These are phyloP conservation scores for Halcyon smyrnensis DNA, from an alignment of 2,797 vertebrate genomes.

Conservation along the genomic window DNA sequence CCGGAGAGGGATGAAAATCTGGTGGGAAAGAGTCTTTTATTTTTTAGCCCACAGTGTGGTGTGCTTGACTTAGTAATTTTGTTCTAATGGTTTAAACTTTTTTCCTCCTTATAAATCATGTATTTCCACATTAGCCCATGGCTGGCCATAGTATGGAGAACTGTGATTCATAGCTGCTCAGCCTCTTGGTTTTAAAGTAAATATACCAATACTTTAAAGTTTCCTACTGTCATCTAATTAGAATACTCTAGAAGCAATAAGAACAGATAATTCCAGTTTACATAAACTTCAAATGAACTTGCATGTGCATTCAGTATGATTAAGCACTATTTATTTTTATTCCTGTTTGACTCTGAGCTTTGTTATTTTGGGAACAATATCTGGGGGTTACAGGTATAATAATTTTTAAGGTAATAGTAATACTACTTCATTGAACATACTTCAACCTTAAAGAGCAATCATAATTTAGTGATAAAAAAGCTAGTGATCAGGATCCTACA, in stretches of 20 bases:
- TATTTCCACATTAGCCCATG: neutral
- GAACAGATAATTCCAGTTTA: neutral
- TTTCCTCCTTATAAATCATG: neutral
- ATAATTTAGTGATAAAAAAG: neutral
- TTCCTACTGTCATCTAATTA: neutral
- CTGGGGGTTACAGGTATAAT: neutral
- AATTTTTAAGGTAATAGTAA: neutral
- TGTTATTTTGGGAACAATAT: neutral
- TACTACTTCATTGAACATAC: neutral
- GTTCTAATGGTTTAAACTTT: neutral
- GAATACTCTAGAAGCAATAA: neutral
- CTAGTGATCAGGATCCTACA: neutral
- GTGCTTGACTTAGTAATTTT: neutral
- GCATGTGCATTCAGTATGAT: neutral
- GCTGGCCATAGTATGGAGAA: neutral
- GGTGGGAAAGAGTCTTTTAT: neutral
- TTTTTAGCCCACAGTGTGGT: neutral
- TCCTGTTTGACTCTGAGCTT: neutral
- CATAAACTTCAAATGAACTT: neutral
- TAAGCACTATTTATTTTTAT: neutral
- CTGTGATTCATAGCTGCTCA: neutral
- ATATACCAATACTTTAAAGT: neutral
- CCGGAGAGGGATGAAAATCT: neutral
- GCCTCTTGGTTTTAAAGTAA: neutral
- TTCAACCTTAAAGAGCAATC: neutral